Evolutionary conservation across 2,113 vertebrate genomes (phyloP).

Genomic region (Notechis scutatus): DNA sequence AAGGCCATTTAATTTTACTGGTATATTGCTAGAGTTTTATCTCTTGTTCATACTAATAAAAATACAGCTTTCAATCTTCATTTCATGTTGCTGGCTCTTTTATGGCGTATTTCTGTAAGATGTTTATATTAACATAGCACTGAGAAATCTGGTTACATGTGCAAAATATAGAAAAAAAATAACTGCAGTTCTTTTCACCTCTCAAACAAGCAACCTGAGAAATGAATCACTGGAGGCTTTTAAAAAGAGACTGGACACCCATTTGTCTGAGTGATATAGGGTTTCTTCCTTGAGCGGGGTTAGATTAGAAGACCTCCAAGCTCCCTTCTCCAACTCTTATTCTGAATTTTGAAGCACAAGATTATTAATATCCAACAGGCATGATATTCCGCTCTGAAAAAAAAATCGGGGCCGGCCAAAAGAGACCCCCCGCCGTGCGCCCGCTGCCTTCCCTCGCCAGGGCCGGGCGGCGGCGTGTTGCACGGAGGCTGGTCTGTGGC

Average conservation of each 20-base stretch:
- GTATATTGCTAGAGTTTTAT: rapidly evolving
- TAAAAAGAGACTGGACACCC: background rate
- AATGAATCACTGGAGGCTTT: background rate
- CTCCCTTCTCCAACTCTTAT: background rate
- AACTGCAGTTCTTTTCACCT: background rate
- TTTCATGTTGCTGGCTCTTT: background rate
- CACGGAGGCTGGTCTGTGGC: no score
- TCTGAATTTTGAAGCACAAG: conserved; percentile 4
- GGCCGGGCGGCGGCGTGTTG: no score
- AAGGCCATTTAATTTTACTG: background rate
- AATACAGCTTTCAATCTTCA: background rate
- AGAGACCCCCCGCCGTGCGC: no score
- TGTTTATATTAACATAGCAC: background rate
- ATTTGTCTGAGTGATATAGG: background rate
- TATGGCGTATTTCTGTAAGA: background rate
- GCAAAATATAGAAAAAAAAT: background rate
- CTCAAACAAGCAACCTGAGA: conserved; percentile 7
- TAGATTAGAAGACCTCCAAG: background rate
- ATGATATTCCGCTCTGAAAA: no score
- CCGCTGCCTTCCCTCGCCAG: no score
- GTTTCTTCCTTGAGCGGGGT: background rate
- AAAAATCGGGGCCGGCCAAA: no score
- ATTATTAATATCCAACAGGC: background rate
- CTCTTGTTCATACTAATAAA: no score
- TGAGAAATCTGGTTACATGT: background rate